Conservation (phyloP, 2,888 invertebrate genomes). For the Holacanthella duospinosa region DNA sequence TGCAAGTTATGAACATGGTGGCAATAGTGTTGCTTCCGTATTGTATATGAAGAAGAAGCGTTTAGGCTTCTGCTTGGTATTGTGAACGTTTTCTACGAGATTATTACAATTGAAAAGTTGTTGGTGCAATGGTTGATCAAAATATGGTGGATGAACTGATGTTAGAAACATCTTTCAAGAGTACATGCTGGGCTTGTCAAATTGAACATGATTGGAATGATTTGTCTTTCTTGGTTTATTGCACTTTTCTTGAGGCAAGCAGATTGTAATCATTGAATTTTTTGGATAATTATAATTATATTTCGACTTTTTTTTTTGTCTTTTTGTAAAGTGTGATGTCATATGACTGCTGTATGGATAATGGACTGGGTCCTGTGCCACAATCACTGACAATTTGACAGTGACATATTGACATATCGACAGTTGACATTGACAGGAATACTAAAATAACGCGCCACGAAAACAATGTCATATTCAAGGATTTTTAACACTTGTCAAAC, state of each 20-base stretch:
- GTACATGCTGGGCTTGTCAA: conserved; percentile 77
- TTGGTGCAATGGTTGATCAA: conserved; percentile 84
- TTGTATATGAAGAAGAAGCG: conserved; percentile 92
- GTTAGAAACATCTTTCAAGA: conserved; percentile 67
- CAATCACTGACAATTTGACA: no score
- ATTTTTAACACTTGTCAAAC: no score
- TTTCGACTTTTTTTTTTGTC: conserved; percentile 37
- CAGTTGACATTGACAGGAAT: no score
- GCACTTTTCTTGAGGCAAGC: conserved; percentile 78
- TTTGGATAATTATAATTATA: no score
- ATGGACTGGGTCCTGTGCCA: no score
- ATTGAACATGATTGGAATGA: conserved; percentile 86
- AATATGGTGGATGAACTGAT: conserved; percentile 88
- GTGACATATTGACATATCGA: no score
- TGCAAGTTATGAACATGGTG: conserved; percentile 98
- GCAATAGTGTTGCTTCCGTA: conserved; percentile 90
- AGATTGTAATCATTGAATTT: conserved; percentile 9
- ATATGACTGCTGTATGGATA: conserved; percentile 91
- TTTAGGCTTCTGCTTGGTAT: conserved; percentile 88
- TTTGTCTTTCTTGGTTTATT: conserved; percentile 95
- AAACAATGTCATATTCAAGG: no score
- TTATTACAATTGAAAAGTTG: conserved; percentile 84
- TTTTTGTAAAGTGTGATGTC: conserved; percentile 98
- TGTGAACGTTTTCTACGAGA: conserved; percentile 94
- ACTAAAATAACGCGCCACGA: no score